Evolutionary conservation across 53 echinoderm and acorn worm species (phyloP).

Genomic region (Holothuria scabra): DNA sequence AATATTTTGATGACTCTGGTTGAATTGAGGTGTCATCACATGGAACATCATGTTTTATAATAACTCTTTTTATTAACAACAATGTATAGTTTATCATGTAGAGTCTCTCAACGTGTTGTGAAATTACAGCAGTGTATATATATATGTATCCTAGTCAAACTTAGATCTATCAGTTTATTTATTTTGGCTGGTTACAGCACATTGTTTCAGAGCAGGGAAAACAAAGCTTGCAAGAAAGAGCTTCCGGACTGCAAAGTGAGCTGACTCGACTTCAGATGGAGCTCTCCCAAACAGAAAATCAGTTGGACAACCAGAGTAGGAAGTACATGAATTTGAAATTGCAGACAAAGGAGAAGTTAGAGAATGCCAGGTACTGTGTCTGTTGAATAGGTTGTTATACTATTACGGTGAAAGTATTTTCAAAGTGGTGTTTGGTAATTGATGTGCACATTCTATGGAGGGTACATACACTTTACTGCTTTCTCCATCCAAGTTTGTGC

Average conservation of each 20-base stretch:
- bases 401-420: no score
- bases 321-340: slow-evolving; percentile 83
- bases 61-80: no score
- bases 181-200: slow-evolving; percentile 63
- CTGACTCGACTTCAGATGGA: slow-evolving; percentile 78
- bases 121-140: no score
- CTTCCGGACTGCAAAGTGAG: slow-evolving; percentile 69
- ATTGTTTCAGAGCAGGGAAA: slow-evolving; percentile 80
- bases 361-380: slow-evolving; percentile 78
- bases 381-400: not conserved
- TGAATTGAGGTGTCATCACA: no score
- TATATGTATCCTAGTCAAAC: not conserved
- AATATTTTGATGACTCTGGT: no score
- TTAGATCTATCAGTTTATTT: not conserved
- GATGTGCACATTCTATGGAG: no score
- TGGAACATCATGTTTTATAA: no score
- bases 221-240: slow-evolving; percentile 72
- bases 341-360: slow-evolving; percentile 87
- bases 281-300: slow-evolving; percentile 57
- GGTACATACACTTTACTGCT: no score
- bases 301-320: slow-evolving; percentile 74
- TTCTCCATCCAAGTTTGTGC: no score
- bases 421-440: no score
- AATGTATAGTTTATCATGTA: no score
- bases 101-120: no score